Conservation (phyloP, 2,113 vertebrate genomes). For the Felis catus region F.catus_Fca126_mat1.0 CM031423.1:45254001-45254500, state of each 20-base stretch:
- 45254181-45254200: not conserved
- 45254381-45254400: not conserved
- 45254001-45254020: not conserved
- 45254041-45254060: not conserved
- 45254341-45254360: not conserved
- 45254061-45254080: not conserved
- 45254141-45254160: not conserved
- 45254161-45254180: not conserved
- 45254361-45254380: not conserved
- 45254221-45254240: not conserved
- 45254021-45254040: not conserved
- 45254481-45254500: not conserved
- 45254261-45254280: not conserved
- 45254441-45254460: not conserved
- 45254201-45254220: not conserved
- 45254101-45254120: not conserved
- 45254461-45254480: not conserved
- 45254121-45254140: not conserved
- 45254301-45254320: not conserved
- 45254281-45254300: not conserved
- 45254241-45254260: not conserved
- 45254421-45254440: not conserved
- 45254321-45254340: slow-evolving; percentile 6
- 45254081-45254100: slow-evolving; percentile 9
- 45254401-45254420: not conserved